A percentile compares a stretch with the other conserved stretches of the same genome.
phyloP scores from a whole-genome alignment of 30 jellyfish, hydroid and myxozoan species.

The Aurelia coerulea region DNA sequence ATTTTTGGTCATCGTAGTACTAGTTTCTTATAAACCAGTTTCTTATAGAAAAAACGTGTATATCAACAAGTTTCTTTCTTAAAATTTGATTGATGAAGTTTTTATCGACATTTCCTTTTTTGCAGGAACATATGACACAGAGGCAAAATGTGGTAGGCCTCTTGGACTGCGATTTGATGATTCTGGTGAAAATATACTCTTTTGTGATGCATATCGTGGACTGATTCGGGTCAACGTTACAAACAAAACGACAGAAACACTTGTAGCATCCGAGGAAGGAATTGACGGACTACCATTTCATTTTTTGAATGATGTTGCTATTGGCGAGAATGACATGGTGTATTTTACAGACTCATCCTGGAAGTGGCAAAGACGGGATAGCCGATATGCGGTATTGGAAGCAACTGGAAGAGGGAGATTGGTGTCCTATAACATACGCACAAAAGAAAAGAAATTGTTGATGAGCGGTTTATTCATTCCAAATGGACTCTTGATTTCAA shows the following conservation, averaged over 20 bases:
- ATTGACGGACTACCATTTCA: constrained; percentile 67
- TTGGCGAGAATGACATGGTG: constrained; percentile 58
- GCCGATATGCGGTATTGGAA: constrained; percentile 72
- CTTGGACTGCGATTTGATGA: constrained; percentile 70
- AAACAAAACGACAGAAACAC: constrained; percentile 26
- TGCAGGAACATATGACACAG: constrained; percentile 58
- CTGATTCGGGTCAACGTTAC: constrained; percentile 45
- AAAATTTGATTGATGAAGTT: no score
- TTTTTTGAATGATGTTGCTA: constrained; percentile 57
- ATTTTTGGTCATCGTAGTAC: no score
- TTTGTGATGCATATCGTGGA: constrained; percentile 84
- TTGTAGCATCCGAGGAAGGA: constrained; percentile 62
- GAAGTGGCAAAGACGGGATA: constrained; percentile 68
- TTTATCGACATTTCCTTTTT: background rate
- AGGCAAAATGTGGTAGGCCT: constrained; percentile 81
- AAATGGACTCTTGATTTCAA: constrained; percentile 80
- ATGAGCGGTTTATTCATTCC: constrained; percentile 67
- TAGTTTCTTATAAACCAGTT: no score
- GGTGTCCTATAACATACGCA: constrained; percentile 43
- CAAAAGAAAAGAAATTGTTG: constrained; percentile 40
- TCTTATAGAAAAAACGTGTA: no score
- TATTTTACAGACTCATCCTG: constrained; percentile 89
- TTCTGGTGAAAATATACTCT: constrained; percentile 39
- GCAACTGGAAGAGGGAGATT: constrained; percentile 91
- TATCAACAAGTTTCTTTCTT: no score